Percentiles rank a stretch among this genome's conserved stretches.
Conservation (phyloP, 2,113 vertebrate genomes). For the Malurus melanocephalus region DNA sequence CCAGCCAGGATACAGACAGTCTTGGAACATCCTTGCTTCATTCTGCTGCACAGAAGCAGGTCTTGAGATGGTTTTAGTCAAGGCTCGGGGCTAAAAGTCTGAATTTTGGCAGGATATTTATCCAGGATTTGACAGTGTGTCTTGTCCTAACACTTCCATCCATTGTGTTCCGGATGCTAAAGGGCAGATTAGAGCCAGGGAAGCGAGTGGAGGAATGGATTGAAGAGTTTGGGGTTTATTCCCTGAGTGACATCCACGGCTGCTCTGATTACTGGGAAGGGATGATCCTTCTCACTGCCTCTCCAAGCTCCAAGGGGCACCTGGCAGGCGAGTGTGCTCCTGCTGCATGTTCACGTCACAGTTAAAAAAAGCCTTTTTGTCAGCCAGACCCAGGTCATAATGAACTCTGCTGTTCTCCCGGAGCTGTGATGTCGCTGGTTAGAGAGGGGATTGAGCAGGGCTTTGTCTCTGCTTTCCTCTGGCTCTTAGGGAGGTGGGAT, state of each 20-base stretch:
- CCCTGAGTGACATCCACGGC: neutral
- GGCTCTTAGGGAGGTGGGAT: neutral
- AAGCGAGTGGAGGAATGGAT: neutral
- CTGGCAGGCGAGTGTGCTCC: neutral
- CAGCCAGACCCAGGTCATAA: neutral
- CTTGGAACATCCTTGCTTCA: accelerated
- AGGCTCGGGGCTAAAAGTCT: neutral
- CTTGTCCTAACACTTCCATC: neutral
- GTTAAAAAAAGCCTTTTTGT: neutral
- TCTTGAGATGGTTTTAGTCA: neutral
- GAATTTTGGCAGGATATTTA: neutral
- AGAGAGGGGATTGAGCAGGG: neutral
- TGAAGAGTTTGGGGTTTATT: neutral
- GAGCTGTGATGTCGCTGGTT: neutral
- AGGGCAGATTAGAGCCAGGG: neutral
- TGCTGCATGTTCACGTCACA: neutral
- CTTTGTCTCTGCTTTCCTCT: neutral
- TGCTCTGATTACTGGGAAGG: neutral
- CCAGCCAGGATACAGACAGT: accelerated
- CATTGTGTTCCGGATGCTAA: neutral
- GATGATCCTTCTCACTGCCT: neutral
- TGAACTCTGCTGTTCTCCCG: neutral
- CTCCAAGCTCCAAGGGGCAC: neutral
- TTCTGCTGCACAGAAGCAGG: neutral
- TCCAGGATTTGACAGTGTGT: neutral